A percentile compares a stretch with the other conserved stretches of the same genome.
phyloP scores from a whole-genome alignment of 1,140 invertebrate genomes.

The Drosophila obscura region DNA sequence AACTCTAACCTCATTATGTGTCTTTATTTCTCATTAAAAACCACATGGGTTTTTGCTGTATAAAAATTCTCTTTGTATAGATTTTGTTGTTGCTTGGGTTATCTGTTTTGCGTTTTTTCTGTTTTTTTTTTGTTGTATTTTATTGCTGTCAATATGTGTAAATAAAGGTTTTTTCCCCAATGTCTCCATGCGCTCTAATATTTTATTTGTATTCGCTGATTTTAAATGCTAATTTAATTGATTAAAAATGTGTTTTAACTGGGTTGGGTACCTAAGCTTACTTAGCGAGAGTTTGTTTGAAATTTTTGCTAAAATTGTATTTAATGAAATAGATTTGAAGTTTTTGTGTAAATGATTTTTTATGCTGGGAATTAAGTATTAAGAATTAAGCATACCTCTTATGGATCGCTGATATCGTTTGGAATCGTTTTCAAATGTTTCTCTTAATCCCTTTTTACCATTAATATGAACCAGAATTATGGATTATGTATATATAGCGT shows the following conservation, averaged over 20 bases:
- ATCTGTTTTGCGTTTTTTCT: conserved; percentile 39
- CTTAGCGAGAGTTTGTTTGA: conserved; percentile 32
- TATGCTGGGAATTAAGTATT: too few relatives aligned
- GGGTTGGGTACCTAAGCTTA: conserved; percentile 14
- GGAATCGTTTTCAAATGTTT: too few relatives aligned
- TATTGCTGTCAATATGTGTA: conserved; percentile 49
- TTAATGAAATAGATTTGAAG: conserved; percentile 1
- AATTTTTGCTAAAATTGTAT: conserved; percentile 6
- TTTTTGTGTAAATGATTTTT: neutral
- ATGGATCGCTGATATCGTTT: too few relatives aligned
- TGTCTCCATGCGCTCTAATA: conserved; percentile 38
- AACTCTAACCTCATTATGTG: conserved; percentile 53
- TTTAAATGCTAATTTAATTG: conserved; percentile 26
- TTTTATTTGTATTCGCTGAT: neutral
- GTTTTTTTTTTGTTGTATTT: conserved; percentile 27
- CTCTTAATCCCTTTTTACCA: too few relatives aligned
- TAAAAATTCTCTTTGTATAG: conserved; percentile 20
- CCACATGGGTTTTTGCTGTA: conserved; percentile 45
- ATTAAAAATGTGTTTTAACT: conserved; percentile 38
- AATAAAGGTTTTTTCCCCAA: conserved; percentile 56
- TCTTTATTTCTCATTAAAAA: conserved; percentile 43
- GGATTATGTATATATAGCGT: too few relatives aligned
- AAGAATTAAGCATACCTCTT: too few relatives aligned
- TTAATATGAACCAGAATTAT: too few relatives aligned
- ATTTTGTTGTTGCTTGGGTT: conserved; percentile 43